Base-by-base conservation (phyloP, 2,888 invertebrate genomes). In the Diarsia mendica region DNA sequence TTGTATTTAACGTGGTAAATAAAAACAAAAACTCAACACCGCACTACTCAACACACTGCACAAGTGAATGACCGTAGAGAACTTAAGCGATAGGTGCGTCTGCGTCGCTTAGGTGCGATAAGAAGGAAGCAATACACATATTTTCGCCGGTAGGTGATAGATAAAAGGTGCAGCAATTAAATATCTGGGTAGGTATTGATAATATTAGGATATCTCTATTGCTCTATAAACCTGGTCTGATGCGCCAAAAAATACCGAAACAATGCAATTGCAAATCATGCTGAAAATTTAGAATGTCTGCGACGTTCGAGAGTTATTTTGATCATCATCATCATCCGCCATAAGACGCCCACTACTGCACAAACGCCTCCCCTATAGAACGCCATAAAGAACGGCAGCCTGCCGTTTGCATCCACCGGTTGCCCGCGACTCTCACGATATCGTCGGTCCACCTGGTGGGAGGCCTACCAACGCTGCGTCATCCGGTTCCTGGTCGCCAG, bases 11-110 rank as follows among this genome's bases (percentile, higher is more conserved):
- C 18, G 61, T 2, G 3, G 9, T 44, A 33, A 72, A 58, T 48
- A 78, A 66, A 49, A 18, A 64, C 10, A 78, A 66, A 49, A 18
- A 64, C 10, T 49, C 13, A 48, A 67, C 70, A 72, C 77, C 10
- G 46, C 76, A 61, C 63, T 58, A 51, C 64, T 61, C 48, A n/a
- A 53, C 49, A 67, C 65, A 58, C 67, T 67, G 60, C 68, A 63
- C 76, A 64, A 76, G 68, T 76, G 72, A 83, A 83, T 85, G 83
- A 74, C 67, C 65, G 65, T 39, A 23, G 44, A 55, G 39, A 71
- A 67, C 58, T 61, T 15, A 33, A 44, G 13, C 60, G 66, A 72
- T 72, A 70, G 51, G 72, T 70, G 63, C 69, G 76, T 63, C 72
- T 63, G 53, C 60, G 81, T 44, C 60, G 46, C 28, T 23, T 46